phyloP scores from a whole-genome alignment of 2,113 vertebrate genomes.

The Microcebus murinus region DNA sequence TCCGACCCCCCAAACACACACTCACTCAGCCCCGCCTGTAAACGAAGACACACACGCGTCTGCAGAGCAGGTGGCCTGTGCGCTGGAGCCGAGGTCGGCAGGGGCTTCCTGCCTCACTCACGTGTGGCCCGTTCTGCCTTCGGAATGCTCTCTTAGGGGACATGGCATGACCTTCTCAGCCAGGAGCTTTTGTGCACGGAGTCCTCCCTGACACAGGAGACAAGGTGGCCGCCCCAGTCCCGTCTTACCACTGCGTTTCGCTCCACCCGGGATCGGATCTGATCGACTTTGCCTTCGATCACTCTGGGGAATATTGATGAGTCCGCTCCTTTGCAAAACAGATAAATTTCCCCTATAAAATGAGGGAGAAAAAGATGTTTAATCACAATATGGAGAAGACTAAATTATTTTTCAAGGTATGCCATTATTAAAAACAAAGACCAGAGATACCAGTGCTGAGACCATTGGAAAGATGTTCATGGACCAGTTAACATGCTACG shows the following conservation, averaged over 20 bases:
- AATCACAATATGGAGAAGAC: not conserved
- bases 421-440: not conserved
- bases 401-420: not conserved
- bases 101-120: too few relatives aligned
- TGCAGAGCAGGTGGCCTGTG: not conserved
- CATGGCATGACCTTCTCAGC: too few relatives aligned
- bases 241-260: conserved; percentile 96
- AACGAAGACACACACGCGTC: not conserved
- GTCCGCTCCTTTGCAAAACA: conserved; percentile 99
- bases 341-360: conserved; percentile 91
- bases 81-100: not conserved
- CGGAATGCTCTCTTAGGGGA: not conserved
- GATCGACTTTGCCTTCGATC: conserved; percentile 94
- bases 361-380: not conserved
- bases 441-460: accelerated
- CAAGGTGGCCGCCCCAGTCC: accelerated
- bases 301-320: conserved; percentile 97
- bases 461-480: not conserved
- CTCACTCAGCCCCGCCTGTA: not conserved
- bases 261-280: conserved; percentile 93
- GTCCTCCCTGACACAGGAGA: accelerated
- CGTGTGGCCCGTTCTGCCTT: accelerated
- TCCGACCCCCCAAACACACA: not conserved
- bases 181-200: too few relatives aligned
- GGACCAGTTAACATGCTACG: accelerated